Evolutionary conservation across 2,797 vertebrate genomes (phyloP).

Genomic region (Urocyon cinereoargenteus): DNA sequence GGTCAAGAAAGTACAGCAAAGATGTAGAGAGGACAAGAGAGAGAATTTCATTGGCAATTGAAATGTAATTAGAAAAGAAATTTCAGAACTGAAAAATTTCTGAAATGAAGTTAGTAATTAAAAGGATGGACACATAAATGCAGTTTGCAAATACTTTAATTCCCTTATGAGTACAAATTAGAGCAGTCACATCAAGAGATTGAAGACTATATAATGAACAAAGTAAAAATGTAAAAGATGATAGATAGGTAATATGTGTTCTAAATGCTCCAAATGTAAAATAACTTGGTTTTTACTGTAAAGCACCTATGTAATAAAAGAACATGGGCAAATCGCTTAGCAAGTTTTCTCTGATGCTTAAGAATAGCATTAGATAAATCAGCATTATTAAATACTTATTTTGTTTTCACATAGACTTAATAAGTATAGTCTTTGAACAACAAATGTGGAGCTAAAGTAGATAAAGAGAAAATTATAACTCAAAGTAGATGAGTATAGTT

Average conservation of each 20-base stretch:
- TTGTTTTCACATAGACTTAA: slow-evolving; percentile 6
- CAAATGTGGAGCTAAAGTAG: slow-evolving; percentile 5
- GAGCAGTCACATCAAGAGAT: slow-evolving; percentile 2
- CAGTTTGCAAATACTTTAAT: slow-evolving; percentile 50
- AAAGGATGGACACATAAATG: not conserved
- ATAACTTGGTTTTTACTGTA: not conserved
- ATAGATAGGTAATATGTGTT: not conserved
- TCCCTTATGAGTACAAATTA: not conserved
- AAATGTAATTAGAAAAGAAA: not conserved
- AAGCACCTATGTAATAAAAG: not conserved
- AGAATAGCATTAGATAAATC: not conserved
- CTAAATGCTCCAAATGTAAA: slow-evolving; percentile 27
- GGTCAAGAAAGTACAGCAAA: not conserved
- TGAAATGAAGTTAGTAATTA: slow-evolving; percentile 5
- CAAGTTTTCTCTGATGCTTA: slow-evolving; percentile 8
- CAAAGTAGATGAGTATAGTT: not conserved
- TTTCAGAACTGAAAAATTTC: slow-evolving; percentile 34
- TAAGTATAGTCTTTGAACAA: slow-evolving; percentile 17
- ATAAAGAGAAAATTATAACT: slow-evolving; percentile 43
- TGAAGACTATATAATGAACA: not conserved
- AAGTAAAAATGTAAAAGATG: not conserved
- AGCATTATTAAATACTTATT: not conserved
- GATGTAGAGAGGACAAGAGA: not conserved
- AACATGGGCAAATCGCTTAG: not conserved
- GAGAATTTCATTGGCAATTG: not conserved